Evolutionary conservation across 2,888 invertebrate species (phyloP), one percentile per base, ranked within the genome.

Genomic region (Prenolepis imparis): DNA sequence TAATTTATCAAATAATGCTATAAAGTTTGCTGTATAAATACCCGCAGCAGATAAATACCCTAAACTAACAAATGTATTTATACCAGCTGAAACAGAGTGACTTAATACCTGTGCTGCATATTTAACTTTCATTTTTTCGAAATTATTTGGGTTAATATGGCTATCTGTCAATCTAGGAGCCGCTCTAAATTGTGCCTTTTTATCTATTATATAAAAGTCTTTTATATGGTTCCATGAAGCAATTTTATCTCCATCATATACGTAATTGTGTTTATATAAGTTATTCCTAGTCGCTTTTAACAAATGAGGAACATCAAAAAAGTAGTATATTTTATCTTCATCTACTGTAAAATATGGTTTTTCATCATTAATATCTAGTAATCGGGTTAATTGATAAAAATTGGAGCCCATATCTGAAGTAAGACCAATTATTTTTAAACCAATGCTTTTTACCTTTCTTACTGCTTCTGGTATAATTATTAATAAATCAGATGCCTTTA

Each of bases 161-260:
- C 1, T 52, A 75, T 75, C 63, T 63, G 44, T 74, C 18, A 75
- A 52, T 52, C 3, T 75, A 52, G 61, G 75, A 52, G 64, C 75
- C 0, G 48, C 39, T 52, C 21, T 48, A 36, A 64, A 63, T 75
- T 74, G 73, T n/a, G 44, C 63, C 0, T 67, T 41, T 67, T 67
- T 67, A 67, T 67, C 67, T 24, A 21, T 24, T 24, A 12, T 9
- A 67, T 67, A 67, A 21, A 67, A 44, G 1, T 41, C 12, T 44
- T 44, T 18, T 44, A 67, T 67, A 48, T 67, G 28, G 24, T 67
- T 21, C 67, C 44, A 44, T 39, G 67, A 67, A 24, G 21, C 28
- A 44, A 28, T 44, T 67, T 67, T 67, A 67, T 67, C 44, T n/a
- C n/a, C n/a, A 9, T 18, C 4, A 67, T 44, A 11, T 44, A 67